Evolutionary conservation across 2,888 invertebrate species (phyloP).

Genomic region (Hypercompe scribonia): DNA sequence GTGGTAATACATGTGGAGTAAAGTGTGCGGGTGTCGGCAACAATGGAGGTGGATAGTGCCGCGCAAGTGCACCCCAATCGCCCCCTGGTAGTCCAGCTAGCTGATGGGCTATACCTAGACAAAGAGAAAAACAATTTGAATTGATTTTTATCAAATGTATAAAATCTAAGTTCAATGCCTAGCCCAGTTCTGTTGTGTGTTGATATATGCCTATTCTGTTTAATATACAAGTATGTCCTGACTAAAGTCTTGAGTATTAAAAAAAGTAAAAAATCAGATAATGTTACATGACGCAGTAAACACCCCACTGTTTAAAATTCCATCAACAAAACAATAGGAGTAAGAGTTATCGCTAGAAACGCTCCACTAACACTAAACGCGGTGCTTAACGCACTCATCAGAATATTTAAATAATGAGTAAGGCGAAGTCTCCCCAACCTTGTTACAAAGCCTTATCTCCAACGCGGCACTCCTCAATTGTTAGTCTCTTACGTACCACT

Average conservation of each 20-base stretch:
- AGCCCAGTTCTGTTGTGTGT: background rate
- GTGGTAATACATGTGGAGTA: conserved; percentile 85
- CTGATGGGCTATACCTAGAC: conserved; percentile 91
- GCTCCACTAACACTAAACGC: conserved; percentile 74
- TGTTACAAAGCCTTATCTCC: conserved; percentile 77
- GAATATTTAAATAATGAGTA: conserved; percentile 83
- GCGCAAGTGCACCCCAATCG: conserved; percentile 89
- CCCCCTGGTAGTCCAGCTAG: conserved; percentile 89
- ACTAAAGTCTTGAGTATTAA: background rate
- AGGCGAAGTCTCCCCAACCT: conserved; percentile 59
- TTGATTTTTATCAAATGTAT: background rate
- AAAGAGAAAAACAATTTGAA: conserved; percentile 3
- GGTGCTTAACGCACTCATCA: conserved; percentile 79
- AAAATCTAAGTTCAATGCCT: background rate
- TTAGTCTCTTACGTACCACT: conserved; percentile 42
- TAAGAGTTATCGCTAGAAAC: conserved; percentile 70
- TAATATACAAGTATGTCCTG: background rate
- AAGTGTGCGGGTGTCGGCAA: conserved; percentile 86
- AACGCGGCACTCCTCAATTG: conserved; percentile 75
- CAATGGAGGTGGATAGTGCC: conserved; percentile 85
- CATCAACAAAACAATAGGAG: conserved; percentile 79
- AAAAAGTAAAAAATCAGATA: background rate
- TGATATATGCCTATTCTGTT: background rate
- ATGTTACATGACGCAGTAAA: conserved; percentile 21
- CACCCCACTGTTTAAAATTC: conserved; percentile 66